Evolutionary conservation across 2,113 vertebrate species (phyloP), one percentile per base, ranked within the genome.

Genomic region (Siniperca knerii): DNA sequence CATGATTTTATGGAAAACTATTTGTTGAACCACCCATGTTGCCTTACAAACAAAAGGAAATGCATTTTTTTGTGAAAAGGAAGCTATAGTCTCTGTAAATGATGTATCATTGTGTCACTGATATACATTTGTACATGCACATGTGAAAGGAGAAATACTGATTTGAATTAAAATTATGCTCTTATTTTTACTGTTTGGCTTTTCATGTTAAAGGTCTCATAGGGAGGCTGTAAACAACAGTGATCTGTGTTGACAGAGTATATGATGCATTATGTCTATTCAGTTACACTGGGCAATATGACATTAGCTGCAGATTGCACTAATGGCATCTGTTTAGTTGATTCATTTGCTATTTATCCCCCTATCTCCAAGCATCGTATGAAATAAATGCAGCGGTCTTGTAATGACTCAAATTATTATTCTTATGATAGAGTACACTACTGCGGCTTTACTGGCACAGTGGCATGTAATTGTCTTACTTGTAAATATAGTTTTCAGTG

Each of bases 11-110:
- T 78, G 50, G 33, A 81, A 71, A 84, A 21, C 9, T 29, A 9
- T 82, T 69, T 52, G 81, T 90, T 82, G 48, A 82, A 81, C 79
- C 79, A 92, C 85, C 90, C 77, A 88, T 86, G 81, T 89, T 95
- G 94, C 94, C 94, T 95, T 95, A 94, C 29, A 82, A 87, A 87
- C 33, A 67, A 81, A 82, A 75, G 40, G 46, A 90, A 89, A 85
- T 79, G 16, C 21, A 50, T 71, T 82, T 48, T 75, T 76, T 25
- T 89, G 78, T 88, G 66, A 80, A 79, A 84, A 88, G 21, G 21
- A 81, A 89, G 68, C 40, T 55, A 75, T 44, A 81, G 75, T 88
- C 55, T 91, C 74, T 89, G 75, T 87, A 64, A 90, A 87, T 85
- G 15, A 73, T 69, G 55, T 87, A 33, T 81, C 60, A 61, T 68